Conservation (phyloP, 2,113 vertebrate genomes). For the Synodontis membranacea region DNA sequence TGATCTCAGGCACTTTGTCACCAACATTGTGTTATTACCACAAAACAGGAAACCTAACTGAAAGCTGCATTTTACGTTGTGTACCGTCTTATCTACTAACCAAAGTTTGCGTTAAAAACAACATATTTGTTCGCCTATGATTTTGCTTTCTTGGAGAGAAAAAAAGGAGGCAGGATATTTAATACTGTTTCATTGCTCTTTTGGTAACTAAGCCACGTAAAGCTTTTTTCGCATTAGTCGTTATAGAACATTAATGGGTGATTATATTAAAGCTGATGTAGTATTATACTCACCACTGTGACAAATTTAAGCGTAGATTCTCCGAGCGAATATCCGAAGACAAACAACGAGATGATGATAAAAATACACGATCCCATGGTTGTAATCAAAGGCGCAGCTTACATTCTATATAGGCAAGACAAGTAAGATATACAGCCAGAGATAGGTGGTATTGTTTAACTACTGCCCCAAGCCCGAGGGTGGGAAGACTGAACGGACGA, state of each 20-base stretch:
- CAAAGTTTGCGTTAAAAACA: not conserved
- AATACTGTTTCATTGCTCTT: not conserved
- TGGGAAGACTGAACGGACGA: not conserved
- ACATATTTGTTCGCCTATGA: not conserved
- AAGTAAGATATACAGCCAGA: too few relatives aligned
- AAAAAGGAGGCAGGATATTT: not conserved
- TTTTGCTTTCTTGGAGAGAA: not conserved
- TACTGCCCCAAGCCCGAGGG: not conserved
- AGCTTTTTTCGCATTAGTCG: not conserved
- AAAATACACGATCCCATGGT: slow-evolving; percentile 36
- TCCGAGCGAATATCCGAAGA: slow-evolving; percentile 31
- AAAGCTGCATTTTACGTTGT: not conserved
- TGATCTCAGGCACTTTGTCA: not conserved
- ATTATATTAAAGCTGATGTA: not conserved
- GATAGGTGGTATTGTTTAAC: not conserved
- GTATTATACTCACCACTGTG: slow-evolving; percentile 46
- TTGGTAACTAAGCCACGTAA: not conserved
- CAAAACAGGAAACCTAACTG: not conserved
- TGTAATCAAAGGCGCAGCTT: not conserved
- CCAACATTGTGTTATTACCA: not conserved
- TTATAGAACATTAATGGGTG: not conserved
- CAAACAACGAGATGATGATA: not conserved
- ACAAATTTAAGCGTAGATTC: slow-evolving; percentile 42
- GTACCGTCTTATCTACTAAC: not conserved
- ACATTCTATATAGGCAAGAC: not conserved